Base-by-base conservation (phyloP, 2,888 invertebrate genomes). In the Eubasilissa splendida region DNA sequence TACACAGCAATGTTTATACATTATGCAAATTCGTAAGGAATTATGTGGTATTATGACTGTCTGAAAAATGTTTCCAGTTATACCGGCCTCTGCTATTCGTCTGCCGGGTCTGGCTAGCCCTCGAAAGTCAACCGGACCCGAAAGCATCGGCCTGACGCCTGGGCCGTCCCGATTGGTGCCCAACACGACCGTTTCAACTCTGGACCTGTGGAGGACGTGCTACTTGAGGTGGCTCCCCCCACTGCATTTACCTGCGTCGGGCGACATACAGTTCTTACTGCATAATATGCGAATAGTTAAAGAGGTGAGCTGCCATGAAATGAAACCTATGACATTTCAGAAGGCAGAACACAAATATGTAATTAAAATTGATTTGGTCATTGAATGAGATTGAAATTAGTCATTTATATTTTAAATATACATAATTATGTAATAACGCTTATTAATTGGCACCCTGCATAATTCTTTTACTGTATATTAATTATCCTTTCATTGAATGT, bases 191-290 rank as follows among this genome's bases (percentile, higher is more conserved):
- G 89, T 94, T 82, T 88, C 92, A 4, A 90, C 90, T 78, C 87
- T 95, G 84, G 93, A 94, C 83, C 88, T 97, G 65, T 98, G 97
- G 97, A 90, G 93, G 80, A 96, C 96, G 87, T 97, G 97, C 89
- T 98, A 96, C 89, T 95, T 96, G 87, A 93, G 98, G 52, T 97
- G 97, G 96, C 91, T 97, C 86, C 93, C 95, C 31, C 94, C 95
- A 31, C 91, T 97, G 7, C 96, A 97, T 88, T 93, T 95, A 82
- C 90, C 91, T 22, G 93, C 92, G 84, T 94, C 96, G 12, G 96
- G 95, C 0, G 88, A 87, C 84, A 92, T 92, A 84, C 93, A 93
- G 85, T 87, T 91, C 82, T 91, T 91, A 84, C 85, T 93, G 76
- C 90, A 89, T 84, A 88, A 90, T 83, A 88, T 91, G 84, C 84